Conservation (phyloP, 2,113 vertebrate species). For the Monarcha castaneiventris region DNA sequence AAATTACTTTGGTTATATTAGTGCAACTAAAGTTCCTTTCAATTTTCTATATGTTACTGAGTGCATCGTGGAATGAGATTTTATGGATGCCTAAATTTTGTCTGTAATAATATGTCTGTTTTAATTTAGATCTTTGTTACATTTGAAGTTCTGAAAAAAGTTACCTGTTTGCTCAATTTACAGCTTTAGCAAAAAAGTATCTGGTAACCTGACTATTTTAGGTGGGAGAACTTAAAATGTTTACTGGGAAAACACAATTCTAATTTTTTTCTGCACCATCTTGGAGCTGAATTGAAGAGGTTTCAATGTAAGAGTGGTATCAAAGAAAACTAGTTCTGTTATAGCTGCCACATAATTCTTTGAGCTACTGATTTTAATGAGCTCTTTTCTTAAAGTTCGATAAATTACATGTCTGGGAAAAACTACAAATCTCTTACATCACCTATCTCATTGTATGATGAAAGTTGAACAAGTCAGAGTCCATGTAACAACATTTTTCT, state of each 20-base stretch:
- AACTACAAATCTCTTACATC: not conserved
- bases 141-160: not conserved
- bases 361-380: not conserved
- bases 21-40: not conserved
- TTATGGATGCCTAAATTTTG: not conserved
- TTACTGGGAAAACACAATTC: not conserved
- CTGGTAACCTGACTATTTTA: not conserved
- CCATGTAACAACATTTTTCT: not conserved
- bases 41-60: not conserved
- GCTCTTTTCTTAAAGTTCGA: not conserved
- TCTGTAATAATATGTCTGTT: not conserved
- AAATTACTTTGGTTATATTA: not conserved
- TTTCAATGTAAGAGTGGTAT: not conserved
- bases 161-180: not conserved
- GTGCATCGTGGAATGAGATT: not conserved
- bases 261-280: not conserved
- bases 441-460: not conserved
- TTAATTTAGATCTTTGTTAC: not conserved
- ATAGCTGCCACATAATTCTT: not conserved
- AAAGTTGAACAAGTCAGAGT: not conserved
- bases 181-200: not conserved
- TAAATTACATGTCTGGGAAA: not conserved
- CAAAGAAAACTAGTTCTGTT: not conserved
- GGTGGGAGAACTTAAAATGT: not conserved
- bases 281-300: not conserved